phyloP scores from a whole-genome alignment of 2,113 vertebrate genomes.

The Gorsachius goisagi region DNA sequence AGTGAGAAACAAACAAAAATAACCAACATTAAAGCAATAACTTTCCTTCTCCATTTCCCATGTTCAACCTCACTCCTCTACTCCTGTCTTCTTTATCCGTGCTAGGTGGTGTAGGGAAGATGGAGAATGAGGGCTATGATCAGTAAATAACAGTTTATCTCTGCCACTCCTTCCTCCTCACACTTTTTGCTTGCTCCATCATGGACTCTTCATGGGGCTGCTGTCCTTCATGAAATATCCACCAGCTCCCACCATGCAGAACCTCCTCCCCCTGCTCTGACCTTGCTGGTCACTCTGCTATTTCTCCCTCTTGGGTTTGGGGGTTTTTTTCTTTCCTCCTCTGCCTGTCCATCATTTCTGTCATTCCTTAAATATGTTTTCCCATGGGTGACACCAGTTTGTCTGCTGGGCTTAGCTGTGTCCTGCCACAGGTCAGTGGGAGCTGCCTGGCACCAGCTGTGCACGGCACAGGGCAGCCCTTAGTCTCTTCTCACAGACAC shows the following conservation, averaged over 20 bases:
- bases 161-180: background rate
- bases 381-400: background rate
- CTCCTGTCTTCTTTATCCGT: accelerated
- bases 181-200: background rate
- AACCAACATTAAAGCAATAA: background rate
- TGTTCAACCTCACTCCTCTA: background rate
- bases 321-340: background rate
- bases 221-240: background rate
- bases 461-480: accelerated
- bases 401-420: background rate
- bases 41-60: background rate
- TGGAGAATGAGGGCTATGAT: background rate
- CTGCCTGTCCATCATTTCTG: background rate
- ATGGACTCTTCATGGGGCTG: background rate
- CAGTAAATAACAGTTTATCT: background rate
- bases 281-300: background rate
- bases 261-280: background rate
- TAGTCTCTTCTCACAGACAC: background rate
- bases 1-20: background rate
- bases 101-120: background rate
- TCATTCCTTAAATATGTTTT: background rate
- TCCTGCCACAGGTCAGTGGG: background rate
- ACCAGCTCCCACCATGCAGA: background rate
- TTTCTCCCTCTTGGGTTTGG: background rate
- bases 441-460: background rate